phyloP scores from a whole-genome alignment of 53 echinoderm and acorn worm species.

The Mesocentrotus franciscanus region DNA sequence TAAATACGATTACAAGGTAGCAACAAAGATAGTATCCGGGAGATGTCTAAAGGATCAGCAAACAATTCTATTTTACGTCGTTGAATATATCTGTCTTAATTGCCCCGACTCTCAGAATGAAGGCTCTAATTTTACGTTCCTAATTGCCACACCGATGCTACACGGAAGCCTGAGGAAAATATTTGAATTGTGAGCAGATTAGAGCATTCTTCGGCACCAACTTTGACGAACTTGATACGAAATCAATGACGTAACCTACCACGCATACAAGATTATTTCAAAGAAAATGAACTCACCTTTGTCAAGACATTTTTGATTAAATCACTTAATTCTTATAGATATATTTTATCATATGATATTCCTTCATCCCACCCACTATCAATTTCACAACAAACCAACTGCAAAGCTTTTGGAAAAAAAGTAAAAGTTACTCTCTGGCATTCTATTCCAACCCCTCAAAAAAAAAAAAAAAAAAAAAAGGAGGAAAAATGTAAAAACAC shows the following conservation, averaged over 20 bases:
- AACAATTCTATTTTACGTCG: constrained; percentile 35
- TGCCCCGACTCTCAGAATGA: neutral
- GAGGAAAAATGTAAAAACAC: too few species aligned
- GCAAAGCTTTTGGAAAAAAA: too few species aligned
- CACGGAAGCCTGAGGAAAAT: neutral
- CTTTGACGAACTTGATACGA: neutral
- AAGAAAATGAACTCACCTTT: too few species aligned
- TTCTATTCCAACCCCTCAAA: too few species aligned
- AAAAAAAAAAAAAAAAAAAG: too few species aligned
- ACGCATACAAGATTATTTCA: too few species aligned
- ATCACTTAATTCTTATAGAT: too few species aligned
- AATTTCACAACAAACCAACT: too few species aligned
- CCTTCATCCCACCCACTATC: too few species aligned
- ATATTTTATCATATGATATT: too few species aligned
- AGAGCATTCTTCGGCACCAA: neutral
- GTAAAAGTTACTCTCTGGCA: too few species aligned
- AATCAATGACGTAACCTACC: neutral
- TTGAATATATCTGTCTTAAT: constrained; percentile 7
- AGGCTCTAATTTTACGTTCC: neutral
- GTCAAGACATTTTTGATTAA: too few species aligned
- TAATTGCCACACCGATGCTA: neutral
- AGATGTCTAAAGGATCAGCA: neutral
- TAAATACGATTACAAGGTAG: constrained; percentile 41
- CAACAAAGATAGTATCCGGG: constrained; percentile 48
- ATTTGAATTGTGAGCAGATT: neutral